A percentile compares a stretch with the other conserved stretches of the same genome.
Evolutionary conservation across 2,113 vertebrate species (phyloP).

Genomic region (Cyanistes caeruleus): DNA sequence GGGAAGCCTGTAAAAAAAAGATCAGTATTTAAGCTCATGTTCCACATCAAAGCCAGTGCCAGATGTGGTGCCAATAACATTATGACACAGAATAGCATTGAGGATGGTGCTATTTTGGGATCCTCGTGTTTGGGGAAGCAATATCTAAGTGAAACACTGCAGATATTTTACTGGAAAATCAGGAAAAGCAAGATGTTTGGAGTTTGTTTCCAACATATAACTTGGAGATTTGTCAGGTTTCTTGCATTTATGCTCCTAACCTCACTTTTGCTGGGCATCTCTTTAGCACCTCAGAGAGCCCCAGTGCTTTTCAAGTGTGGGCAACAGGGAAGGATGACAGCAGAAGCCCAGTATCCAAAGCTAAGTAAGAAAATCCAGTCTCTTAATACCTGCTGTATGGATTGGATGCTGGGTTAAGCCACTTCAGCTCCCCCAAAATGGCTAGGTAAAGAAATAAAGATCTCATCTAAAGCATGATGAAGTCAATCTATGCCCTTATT

Average conservation of each 20-base stretch:
- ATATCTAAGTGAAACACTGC: background rate
- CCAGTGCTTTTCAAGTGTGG: background rate
- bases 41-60: constrained; percentile 20
- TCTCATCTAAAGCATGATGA: background rate
- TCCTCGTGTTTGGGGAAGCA: background rate
- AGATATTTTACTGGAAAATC: constrained; percentile 9
- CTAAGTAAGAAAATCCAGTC: background rate
- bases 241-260: background rate
- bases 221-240: background rate
- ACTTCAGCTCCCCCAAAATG: background rate
- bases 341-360: background rate
- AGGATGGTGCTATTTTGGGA: constrained; percentile 15
- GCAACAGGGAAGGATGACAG: background rate
- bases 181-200: background rate
- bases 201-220: background rate
- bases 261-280: background rate
- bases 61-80: constrained; percentile 45
- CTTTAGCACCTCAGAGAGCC: background rate
- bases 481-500: background rate
- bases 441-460: background rate
- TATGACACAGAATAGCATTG: constrained; percentile 2
- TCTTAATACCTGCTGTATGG: background rate
- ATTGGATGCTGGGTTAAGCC: background rate
- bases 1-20: background rate
- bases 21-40: constrained; percentile 11